A percentile compares a stretch with the other conserved stretches of the same genome.
phyloP scores from a whole-genome alignment of 2,113 vertebrate species.

The Porphyrio hochstetteri region DNA sequence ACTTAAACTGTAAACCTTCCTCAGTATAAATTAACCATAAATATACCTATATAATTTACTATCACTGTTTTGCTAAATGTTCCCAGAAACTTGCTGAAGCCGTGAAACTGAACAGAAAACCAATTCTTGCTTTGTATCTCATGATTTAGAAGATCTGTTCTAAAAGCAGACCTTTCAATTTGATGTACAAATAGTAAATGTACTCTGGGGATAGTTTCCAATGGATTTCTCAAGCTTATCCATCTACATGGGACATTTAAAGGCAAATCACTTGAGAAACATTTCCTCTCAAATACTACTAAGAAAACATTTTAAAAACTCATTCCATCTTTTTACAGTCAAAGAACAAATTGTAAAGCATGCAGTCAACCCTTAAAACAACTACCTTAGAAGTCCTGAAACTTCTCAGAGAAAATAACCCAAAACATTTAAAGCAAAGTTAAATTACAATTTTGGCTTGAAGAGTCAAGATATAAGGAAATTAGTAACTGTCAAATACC shows the following conservation, averaged over 20 bases:
- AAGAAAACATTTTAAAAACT: not conserved
- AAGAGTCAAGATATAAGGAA: not conserved
- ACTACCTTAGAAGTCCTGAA: not conserved
- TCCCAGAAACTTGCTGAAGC: not conserved
- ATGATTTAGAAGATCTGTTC: conserved; percentile 20
- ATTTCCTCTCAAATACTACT: not conserved
- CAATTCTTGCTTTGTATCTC: not conserved
- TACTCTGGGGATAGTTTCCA: conserved; percentile 17
- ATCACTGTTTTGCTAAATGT: not conserved
- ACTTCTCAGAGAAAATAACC: not conserved
- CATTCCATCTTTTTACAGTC: not conserved
- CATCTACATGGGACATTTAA: not conserved
- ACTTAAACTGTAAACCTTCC: not conserved
- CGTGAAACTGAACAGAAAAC: not conserved
- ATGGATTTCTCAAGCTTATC: conserved; percentile 9
- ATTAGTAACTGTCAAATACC: not conserved
- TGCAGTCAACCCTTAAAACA: not conserved
- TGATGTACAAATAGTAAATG: conserved; percentile 23
- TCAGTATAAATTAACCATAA: not conserved
- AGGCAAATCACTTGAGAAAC: conserved; percentile 7
- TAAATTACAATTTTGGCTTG: not conserved
- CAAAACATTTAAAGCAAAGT: not conserved
- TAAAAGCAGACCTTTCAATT: not conserved
- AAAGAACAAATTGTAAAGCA: not conserved
- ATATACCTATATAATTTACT: not conserved